Conservation (phyloP, 2,888 invertebrate species). For the Orthosia cruda region DNA sequence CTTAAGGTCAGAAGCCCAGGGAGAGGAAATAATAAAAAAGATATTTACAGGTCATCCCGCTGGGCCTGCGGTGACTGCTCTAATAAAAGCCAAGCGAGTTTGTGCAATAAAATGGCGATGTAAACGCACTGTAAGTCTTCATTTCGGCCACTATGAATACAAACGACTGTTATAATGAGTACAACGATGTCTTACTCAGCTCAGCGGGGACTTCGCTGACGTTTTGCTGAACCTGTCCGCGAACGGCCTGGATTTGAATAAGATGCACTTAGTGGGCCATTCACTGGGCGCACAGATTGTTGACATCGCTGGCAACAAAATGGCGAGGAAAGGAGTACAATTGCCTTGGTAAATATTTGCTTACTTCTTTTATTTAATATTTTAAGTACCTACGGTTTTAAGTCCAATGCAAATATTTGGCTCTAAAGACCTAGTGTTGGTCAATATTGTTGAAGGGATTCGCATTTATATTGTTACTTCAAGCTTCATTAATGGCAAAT, state of each 20-base stretch:
- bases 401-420: constrained; percentile 39
- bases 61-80: constrained; percentile 81
- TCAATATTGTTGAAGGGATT: constrained; percentile 2
- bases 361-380: constrained; percentile 40
- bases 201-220: constrained; percentile 79
- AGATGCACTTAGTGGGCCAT: constrained; percentile 85
- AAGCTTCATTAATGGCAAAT: constrained; percentile 1
- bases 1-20: constrained; percentile 34
- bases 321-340: constrained; percentile 74
- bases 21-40: constrained; percentile 63
- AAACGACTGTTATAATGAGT: constrained; percentile 46
- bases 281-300: constrained; percentile 88
- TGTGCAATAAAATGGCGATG: constrained; percentile 31
- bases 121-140: constrained; percentile 19
- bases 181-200: constrained; percentile 70
- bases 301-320: constrained; percentile 84
- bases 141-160: constrained; percentile 48
- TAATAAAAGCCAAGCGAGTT: constrained; percentile 68
- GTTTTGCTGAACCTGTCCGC: constrained; percentile 77
- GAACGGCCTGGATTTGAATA: constrained; percentile 82
- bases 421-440: constrained; percentile 30
- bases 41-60: constrained; percentile 80
- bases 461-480: constrained; percentile 11
- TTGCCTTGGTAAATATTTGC: constrained; percentile 80
- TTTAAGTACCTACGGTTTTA: constrained; percentile 25